These are phyloP conservation scores for Chaitophorus viminalis DNA, from an alignment of 2,888 invertebrate species.

Conservation along the genomic window DNA sequence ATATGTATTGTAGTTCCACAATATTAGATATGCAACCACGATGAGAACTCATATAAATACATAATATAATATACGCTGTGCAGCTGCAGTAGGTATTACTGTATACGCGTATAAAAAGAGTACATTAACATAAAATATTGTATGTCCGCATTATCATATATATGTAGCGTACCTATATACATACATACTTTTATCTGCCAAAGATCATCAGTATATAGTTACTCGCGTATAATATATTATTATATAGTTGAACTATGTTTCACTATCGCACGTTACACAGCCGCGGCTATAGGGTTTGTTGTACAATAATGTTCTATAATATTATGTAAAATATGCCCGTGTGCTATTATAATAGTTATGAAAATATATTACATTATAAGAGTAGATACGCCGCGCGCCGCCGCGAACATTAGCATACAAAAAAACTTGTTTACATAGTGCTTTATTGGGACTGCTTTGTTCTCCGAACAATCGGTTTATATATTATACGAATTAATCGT, in stretches of 20 bases:
- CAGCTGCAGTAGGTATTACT: background rate
- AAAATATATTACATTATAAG: background rate
- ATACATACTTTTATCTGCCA: too few species aligned
- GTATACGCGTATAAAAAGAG: background rate
- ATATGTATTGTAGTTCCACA: too few species aligned
- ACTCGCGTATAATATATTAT: too few species aligned
- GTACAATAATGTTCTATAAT: background rate
- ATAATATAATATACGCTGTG: too few species aligned
- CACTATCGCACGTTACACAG: too few species aligned
- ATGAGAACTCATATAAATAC: too few species aligned
- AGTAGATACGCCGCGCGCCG: too few species aligned
- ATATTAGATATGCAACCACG: background rate
- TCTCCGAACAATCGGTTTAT: conserved; percentile 19
- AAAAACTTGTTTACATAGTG: conserved; percentile 15
- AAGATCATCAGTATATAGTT: background rate
- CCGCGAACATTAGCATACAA: conserved; percentile 22
- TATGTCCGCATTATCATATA: conserved; percentile 8
- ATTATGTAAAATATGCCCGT: background rate
- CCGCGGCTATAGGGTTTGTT: too few species aligned
- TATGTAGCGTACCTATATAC: background rate
- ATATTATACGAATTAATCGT: background rate
- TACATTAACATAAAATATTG: background rate
- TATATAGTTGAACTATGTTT: background rate
- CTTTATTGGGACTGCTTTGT: conserved; percentile 23
- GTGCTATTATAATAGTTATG: background rate